These are phyloP conservation scores for Parascotia fuliginaria DNA, from an alignment of 2,888 invertebrate species.

Conservation along the genomic window DNA sequence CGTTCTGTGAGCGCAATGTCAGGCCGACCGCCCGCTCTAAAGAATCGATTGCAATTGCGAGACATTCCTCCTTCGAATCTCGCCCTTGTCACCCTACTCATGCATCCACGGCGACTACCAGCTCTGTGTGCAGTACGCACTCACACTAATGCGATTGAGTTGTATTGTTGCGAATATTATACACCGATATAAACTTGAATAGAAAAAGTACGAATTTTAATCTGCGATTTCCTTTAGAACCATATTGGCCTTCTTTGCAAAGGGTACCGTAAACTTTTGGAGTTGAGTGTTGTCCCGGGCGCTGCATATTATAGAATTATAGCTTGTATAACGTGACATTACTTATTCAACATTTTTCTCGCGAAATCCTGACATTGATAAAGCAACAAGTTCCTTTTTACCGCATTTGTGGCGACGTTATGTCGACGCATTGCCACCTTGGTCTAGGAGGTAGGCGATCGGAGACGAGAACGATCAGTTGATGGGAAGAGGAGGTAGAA, in stretches of 20 bases:
- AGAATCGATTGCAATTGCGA: constrained; percentile 68
- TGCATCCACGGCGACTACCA: constrained; percentile 37
- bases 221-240: neutral
- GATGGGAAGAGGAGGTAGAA: constrained; percentile 29
- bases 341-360: constrained; percentile 60
- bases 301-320: constrained; percentile 40
- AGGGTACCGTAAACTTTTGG: constrained; percentile 13
- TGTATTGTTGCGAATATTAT: constrained; percentile 13
- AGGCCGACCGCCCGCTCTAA: constrained; percentile 43
- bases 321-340: constrained; percentile 44
- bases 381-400: constrained; percentile 82
- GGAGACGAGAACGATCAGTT: constrained; percentile 45
- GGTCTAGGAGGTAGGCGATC: constrained; percentile 42
- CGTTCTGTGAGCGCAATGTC: constrained; percentile 48
- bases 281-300: constrained; percentile 20
- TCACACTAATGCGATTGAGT: constrained; percentile 32
- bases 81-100: constrained; percentile 55
- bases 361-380: constrained; percentile 72
- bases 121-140: constrained; percentile 40
- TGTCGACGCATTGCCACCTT: constrained; percentile 59
- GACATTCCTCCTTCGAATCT: constrained; percentile 60
- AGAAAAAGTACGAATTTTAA: constrained; percentile 5
- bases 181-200: constrained; percentile 3
- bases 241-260: neutral
- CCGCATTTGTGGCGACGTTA: constrained; percentile 72